Evolutionary conservation across 2,888 invertebrate species (phyloP).

Genomic region (Microchrysa polita): DNA sequence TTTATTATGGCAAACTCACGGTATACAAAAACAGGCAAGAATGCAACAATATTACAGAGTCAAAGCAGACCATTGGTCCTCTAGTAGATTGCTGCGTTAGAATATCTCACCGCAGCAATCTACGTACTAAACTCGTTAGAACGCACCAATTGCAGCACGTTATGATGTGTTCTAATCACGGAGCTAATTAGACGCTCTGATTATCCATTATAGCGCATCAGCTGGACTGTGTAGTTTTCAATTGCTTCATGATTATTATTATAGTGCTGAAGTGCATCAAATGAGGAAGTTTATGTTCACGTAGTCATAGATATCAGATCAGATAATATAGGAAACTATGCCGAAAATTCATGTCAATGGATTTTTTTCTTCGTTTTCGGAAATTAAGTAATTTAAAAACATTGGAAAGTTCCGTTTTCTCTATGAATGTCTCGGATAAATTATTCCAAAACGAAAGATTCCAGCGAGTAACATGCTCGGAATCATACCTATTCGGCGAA

Average conservation of each 20-base stretch:
- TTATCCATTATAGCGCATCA: constrained; percentile 10
- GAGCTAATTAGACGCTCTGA: constrained; percentile 42
- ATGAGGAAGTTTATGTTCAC: no score
- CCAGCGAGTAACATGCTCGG: no score
- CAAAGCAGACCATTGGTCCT: not conserved
- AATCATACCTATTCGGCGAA: no score
- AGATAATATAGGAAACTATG: no score
- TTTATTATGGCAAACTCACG: not conserved
- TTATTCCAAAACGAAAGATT: no score
- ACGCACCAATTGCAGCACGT: constrained; percentile 4
- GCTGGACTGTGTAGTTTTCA: constrained; percentile 29
- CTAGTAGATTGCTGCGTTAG: constrained; percentile 28
- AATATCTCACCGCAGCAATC: constrained; percentile 35
- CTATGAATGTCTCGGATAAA: no score
- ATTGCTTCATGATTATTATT: constrained; percentile 9
- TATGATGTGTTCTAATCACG: constrained; percentile 36
- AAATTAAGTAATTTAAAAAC: no score
- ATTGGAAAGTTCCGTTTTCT: no score
- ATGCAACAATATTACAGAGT: constrained; percentile 28
- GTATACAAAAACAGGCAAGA: constrained; percentile 27
- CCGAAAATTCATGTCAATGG: no score
- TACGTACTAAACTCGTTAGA: constrained; percentile 35
- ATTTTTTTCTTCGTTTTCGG: no score
- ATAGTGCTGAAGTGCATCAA: no score
- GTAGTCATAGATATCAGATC: no score